These are phyloP conservation scores for Marronus borbonicus DNA, from an alignment of 2,888 invertebrate genomes.

Conservation along the genomic window DNA sequence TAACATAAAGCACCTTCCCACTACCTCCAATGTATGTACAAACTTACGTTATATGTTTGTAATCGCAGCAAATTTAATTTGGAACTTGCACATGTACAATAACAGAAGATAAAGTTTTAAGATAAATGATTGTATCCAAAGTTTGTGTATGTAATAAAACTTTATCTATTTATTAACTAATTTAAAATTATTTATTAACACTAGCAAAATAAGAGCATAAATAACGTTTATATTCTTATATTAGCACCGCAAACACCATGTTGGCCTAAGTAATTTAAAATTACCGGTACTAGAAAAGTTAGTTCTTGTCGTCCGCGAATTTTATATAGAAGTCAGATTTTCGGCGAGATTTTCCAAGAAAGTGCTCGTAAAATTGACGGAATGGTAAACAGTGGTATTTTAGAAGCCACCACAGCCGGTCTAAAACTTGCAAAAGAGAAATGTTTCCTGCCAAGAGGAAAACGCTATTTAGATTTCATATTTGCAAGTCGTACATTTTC, in stretches of 20 bases:
- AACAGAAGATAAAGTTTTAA: too few relatives aligned
- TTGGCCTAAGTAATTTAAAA: slow-evolving; percentile 16
- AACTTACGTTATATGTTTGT: too few relatives aligned
- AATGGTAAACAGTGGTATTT: not conserved
- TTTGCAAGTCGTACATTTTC: not conserved
- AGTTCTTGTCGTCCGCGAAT: not conserved
- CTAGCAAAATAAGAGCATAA: slow-evolving; percentile 10
- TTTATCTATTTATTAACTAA: slow-evolving; percentile 4
- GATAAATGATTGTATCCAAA: too few relatives aligned
- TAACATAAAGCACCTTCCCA: too few relatives aligned
- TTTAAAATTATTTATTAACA: not conserved
- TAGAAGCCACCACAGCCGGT: not conserved
- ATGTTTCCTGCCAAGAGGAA: slow-evolving; percentile 2
- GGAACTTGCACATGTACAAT: too few relatives aligned
- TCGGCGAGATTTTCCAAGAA: not conserved
- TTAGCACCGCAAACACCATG: not conserved
- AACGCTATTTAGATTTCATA: not conserved
- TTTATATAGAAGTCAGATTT: not conserved
- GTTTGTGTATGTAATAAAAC: not conserved
- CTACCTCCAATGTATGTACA: too few relatives aligned
- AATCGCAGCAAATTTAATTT: too few relatives aligned
- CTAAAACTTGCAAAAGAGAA: not conserved
- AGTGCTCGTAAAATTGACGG: not conserved
- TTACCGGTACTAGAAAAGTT: not conserved
- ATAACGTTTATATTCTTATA: slow-evolving; percentile 8